phyloP scores from a whole-genome alignment of 2,113 vertebrate species.

The Fulica atra region DNA sequence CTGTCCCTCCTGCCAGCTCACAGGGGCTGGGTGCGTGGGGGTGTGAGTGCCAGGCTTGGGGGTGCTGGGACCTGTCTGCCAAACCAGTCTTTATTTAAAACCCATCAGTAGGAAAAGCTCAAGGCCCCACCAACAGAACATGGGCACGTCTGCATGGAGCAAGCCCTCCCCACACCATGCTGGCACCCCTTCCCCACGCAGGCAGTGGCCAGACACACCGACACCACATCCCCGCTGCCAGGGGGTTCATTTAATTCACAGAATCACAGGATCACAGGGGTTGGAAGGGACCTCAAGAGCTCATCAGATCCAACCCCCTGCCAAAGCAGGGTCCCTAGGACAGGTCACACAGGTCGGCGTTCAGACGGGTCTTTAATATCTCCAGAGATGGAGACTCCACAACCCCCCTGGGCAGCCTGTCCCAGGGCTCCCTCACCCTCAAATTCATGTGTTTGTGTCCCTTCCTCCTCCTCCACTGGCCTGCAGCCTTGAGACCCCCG shows the following conservation, averaged over 20 bases:
- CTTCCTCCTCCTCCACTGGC: accelerated
- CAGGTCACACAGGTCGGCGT: too few species aligned
- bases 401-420: too few species aligned
- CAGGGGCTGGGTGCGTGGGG: accelerated
- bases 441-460: too few species aligned
- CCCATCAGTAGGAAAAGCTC: neutral
- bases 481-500: neutral
- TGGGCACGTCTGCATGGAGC: accelerated
- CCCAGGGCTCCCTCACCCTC: too few species aligned
- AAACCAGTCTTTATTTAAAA: neutral
- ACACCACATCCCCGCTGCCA: neutral
- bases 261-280: too few species aligned
- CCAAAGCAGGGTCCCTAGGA: too few species aligned
- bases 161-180: accelerated
- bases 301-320: too few species aligned
- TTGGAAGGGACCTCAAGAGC: too few species aligned
- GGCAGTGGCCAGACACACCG: neutral
- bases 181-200: neutral
- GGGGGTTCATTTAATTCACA: neutral
- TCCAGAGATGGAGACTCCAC: too few species aligned
- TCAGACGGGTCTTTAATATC: too few species aligned
- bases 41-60: accelerated
- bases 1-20: neutral
- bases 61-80: neutral
- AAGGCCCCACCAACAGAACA: accelerated